These are phyloP conservation scores for Xanthia icteritia DNA, from an alignment of 2,888 invertebrate genomes.

Conservation along the genomic window DNA sequence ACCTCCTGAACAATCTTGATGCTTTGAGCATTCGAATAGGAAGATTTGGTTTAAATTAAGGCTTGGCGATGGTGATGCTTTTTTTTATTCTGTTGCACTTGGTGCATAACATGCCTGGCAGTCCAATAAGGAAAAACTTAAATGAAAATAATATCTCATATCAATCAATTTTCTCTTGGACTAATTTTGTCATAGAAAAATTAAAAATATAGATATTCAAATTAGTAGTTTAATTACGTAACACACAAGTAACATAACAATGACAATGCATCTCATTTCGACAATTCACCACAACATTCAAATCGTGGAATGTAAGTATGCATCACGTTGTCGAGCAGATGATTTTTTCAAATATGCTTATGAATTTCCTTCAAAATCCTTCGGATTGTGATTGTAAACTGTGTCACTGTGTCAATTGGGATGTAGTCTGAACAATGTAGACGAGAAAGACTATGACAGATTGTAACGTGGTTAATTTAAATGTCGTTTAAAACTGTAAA, in stretches of 20 bases:
- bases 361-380: background rate
- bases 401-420: background rate
- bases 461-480: background rate
- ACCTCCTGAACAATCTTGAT: constrained; percentile 75
- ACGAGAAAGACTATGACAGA: background rate
- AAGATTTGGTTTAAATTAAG: constrained; percentile 30
- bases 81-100: constrained; percentile 18
- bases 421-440: background rate
- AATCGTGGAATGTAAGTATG: background rate
- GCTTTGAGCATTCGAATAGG: constrained; percentile 67
- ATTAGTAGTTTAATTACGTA: background rate
- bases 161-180: background rate
- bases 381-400: background rate
- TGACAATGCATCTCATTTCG: background rate
- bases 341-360: background rate
- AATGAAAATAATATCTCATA: too few relatives aligned
- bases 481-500: background rate
- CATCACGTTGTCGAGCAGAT: background rate
- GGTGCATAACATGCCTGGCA: background rate
- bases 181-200: too few relatives aligned
- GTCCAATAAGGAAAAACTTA: background rate
- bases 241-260: background rate
- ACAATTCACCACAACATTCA: background rate
- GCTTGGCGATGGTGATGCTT: constrained; percentile 13
- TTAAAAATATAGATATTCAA: background rate